A percentile compares a stretch with the other conserved stretches of the same genome.
Conservation (phyloP, 2,888 invertebrate species). For the Disparrhopalites patrizii region DNA sequence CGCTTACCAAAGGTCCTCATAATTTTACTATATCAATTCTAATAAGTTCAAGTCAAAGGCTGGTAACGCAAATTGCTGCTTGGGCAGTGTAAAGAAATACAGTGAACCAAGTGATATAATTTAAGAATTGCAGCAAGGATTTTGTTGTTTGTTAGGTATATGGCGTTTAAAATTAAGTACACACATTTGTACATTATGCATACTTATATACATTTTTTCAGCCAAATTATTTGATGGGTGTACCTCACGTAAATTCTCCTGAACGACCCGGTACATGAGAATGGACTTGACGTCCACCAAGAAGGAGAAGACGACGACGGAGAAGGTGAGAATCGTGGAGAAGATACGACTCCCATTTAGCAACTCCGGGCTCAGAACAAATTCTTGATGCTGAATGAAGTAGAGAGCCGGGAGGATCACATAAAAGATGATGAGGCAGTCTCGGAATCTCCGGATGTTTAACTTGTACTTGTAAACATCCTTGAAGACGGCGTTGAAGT, state of each 20-base stretch:
- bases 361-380: slow-evolving; percentile 8
- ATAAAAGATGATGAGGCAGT: slow-evolving; percentile 24
- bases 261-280: slow-evolving; percentile 18
- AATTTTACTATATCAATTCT: no score
- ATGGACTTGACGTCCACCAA: slow-evolving; percentile 22
- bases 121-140: background rate
- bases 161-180: background rate
- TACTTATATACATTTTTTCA: no score
- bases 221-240: background rate
- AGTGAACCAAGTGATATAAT: no score
- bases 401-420: slow-evolving; percentile 17
- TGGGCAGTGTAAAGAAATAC: no score
- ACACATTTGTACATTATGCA: background rate
- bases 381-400: slow-evolving; percentile 23
- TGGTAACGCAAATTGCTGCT: no score
- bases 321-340: background rate
- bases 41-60: no score
- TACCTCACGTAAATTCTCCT: slow-evolving; percentile 25
- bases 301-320: slow-evolving; percentile 19
- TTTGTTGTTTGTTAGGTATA: no score
- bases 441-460: slow-evolving; percentile 17
- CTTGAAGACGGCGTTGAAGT: slow-evolving; percentile 19
- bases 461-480: slow-evolving; percentile 31
- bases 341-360: background rate
- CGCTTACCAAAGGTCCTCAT: no score